phyloP scores from a whole-genome alignment of 2,888 invertebrate genomes.

The Ecdyonurus torrentis region DNA sequence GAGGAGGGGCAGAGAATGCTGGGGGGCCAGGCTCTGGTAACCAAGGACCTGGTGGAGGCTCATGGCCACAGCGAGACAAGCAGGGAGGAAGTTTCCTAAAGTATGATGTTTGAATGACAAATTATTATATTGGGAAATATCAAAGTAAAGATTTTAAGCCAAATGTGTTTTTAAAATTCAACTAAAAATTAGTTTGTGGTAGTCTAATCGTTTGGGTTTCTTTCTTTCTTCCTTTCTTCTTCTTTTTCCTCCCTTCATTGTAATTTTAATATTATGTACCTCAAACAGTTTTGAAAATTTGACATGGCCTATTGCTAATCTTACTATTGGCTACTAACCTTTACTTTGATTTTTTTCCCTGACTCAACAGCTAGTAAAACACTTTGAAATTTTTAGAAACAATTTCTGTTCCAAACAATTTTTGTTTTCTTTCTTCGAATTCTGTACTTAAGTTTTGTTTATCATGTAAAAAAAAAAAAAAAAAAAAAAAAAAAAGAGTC shows the following conservation, averaged over 20 bases:
- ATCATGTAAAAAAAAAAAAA: too few species aligned
- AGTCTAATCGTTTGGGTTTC: too few species aligned
- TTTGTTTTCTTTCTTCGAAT: too few species aligned
- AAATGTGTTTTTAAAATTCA: too few species aligned
- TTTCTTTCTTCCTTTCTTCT: neutral
- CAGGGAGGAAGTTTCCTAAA: constrained; percentile 22
- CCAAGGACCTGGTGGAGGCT: constrained; percentile 17
- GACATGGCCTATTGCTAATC: too few species aligned
- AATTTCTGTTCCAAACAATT: too few species aligned
- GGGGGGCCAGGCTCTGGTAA: constrained; percentile 26
- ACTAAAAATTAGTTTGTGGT: too few species aligned
- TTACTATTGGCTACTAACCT: neutral
- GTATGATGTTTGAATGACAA: constrained; percentile 18
- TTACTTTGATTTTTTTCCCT: neutral
- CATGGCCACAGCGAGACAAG: constrained; percentile 23
- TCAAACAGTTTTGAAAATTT: too few species aligned
- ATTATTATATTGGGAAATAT: neutral
- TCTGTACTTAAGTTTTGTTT: neutral
- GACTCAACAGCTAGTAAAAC: neutral
- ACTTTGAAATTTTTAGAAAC: too few species aligned
- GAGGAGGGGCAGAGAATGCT: constrained; percentile 14
- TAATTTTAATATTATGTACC: too few species aligned
- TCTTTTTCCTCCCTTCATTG: too few species aligned
- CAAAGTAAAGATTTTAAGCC: neutral
- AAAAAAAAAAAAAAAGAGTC: too few species aligned